Conservation (phyloP, 2,797 vertebrate genomes). For the Cossypha niveicapilla region DNA sequence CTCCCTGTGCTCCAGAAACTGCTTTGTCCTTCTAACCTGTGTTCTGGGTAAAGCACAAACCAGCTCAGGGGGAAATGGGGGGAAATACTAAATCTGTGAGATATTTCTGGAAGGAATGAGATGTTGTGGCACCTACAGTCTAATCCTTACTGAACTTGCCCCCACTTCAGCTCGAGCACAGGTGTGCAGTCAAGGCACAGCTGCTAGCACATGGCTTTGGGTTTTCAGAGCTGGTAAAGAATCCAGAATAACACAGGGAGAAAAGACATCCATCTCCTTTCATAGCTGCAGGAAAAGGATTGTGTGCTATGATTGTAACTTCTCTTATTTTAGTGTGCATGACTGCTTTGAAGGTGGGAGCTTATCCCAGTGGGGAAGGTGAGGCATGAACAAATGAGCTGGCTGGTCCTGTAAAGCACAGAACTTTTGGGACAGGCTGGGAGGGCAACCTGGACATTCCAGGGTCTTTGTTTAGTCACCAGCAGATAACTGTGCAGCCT, state of each 20-base stretch:
- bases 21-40: constrained; percentile 55
- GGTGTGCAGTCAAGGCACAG: constrained; percentile 19
- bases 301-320: background rate
- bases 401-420: background rate
- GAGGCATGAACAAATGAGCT: background rate
- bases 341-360: background rate
- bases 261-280: background rate
- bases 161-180: background rate
- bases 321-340: background rate
- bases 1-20: background rate
- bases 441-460: background rate
- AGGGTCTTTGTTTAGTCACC: background rate
- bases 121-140: background rate
- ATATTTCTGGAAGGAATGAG: background rate
- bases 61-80: background rate
- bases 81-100: background rate
- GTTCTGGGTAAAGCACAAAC: constrained; percentile 5
- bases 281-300: background rate
- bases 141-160: constrained; percentile 4
- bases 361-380: background rate
- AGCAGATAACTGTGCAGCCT: background rate
- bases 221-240: background rate
- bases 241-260: background rate
- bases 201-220: constrained; percentile 9
- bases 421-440: background rate